Percentiles rank a stretch among this genome's conserved stretches.
phyloP scores from a whole-genome alignment of 2,797 vertebrate genomes.

The Pseudochirops cupreus region DNA sequence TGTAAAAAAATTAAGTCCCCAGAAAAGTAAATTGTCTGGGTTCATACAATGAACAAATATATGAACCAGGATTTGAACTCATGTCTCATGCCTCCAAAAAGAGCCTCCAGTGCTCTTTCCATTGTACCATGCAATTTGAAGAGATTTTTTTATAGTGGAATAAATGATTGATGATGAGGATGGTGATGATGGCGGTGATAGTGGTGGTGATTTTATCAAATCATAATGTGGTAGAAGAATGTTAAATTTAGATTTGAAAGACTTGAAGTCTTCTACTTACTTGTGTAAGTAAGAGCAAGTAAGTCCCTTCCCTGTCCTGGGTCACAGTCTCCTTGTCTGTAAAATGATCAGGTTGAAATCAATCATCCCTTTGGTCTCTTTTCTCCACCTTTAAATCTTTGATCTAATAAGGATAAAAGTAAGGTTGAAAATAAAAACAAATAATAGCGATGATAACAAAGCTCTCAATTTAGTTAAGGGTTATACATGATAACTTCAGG shows the following conservation, averaged over 20 bases:
- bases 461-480: neutral
- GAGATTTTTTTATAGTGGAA: neutral
- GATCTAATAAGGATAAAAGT: neutral
- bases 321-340: neutral
- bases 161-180: neutral
- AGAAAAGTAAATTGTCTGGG: neutral
- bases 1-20: neutral
- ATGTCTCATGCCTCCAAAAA: neutral
- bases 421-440: neutral
- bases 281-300: neutral
- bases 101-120: neutral
- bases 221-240: neutral
- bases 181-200: neutral
- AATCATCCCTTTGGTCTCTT: neutral
- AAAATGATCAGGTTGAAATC: neutral
- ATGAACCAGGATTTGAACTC: neutral
- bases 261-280: neutral
- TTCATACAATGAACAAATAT: neutral
- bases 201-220: neutral
- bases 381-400: neutral
- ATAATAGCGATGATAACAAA: neutral
- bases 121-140: neutral
- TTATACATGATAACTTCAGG: neutral
- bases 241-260: neutral
- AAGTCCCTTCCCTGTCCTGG: neutral